Percentiles rank a stretch among this genome's conserved stretches.
Evolutionary conservation across 2,888 invertebrate genomes (phyloP).

Genomic region (Opisthograptis luteolata): DNA sequence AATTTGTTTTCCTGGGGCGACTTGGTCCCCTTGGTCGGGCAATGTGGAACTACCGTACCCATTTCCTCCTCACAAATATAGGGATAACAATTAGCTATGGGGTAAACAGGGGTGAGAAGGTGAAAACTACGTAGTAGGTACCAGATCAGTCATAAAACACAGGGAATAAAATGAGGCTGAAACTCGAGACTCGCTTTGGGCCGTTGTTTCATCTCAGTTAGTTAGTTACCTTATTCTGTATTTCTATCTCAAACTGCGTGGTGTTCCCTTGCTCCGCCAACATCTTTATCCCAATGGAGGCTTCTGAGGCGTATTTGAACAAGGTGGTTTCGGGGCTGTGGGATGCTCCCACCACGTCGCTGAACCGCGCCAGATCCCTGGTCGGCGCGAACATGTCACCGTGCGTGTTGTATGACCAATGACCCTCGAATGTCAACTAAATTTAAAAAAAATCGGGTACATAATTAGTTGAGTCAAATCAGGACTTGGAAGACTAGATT

Average conservation of each 20-base stretch:
- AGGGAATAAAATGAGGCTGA: too few relatives aligned
- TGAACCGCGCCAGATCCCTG: conserved; percentile 58
- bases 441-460: conserved; percentile 25
- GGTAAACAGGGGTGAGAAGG: too few relatives aligned
- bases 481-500: neutral
- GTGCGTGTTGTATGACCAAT: conserved; percentile 75
- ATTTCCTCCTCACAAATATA: too few relatives aligned
- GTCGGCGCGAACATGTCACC: conserved; percentile 58
- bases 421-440: conserved; percentile 70
- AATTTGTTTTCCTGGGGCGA: too few relatives aligned
- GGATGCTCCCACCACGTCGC: conserved; percentile 75
- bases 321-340: conserved; percentile 64
- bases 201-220: too few relatives aligned
- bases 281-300: conserved; percentile 64
- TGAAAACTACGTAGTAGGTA: too few relatives aligned
- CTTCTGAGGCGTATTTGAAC: conserved; percentile 63
- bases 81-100: too few relatives aligned
- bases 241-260: conserved; percentile 70
- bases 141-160: too few relatives aligned
- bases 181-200: too few relatives aligned
- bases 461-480: too few relatives aligned
- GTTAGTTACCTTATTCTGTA: conserved; percentile 55
- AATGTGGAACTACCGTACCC: too few relatives aligned
- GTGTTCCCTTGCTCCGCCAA: conserved; percentile 78
- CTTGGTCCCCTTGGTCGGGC: too few relatives aligned